phyloP scores from a whole-genome alignment of 2,888 invertebrate genomes.

The Philereme vetulata region DNA sequence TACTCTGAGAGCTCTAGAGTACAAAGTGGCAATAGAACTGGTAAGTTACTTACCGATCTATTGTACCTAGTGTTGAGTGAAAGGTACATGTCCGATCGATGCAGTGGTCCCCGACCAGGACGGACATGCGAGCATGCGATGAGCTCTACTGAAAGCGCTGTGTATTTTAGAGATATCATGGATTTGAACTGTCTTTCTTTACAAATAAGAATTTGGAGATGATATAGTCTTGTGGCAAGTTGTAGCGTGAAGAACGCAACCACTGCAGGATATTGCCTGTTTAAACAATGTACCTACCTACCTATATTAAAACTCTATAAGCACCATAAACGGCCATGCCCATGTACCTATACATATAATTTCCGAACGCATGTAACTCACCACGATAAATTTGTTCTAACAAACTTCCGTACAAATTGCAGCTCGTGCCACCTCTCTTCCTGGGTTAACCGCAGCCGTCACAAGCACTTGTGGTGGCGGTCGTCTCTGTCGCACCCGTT shows the following conservation, averaged over 20 bases:
- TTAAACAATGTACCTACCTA: no score
- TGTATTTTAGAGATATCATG: no score
- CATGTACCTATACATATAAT: no score
- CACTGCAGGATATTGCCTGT: no score
- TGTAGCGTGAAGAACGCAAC: no score
- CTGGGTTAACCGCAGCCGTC: conserved; percentile 54
- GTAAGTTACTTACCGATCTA: conserved; percentile 54
- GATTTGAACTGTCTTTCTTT: no score
- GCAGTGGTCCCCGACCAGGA: conserved; percentile 88
- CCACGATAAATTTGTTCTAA: neutral
- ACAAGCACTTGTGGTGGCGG: conserved; percentile 84
- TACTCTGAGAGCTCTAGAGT: conserved; percentile 55
- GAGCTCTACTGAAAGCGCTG: conserved; percentile 83
- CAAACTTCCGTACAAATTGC: conserved; percentile 34
- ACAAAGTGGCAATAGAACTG: conserved; percentile 64
- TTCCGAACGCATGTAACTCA: no score
- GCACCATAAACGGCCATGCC: no score
- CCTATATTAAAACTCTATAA: no score
- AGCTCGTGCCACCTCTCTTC: conserved; percentile 67
- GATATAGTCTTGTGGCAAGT: no score
- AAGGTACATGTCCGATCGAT: conserved; percentile 86
- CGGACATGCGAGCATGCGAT: conserved; percentile 87
- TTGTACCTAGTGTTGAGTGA: no score
- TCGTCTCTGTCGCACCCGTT: conserved; percentile 93
- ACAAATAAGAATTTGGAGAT: no score